Percentiles rank a stretch among this genome's conserved stretches.
Conservation (phyloP, 1,140 invertebrate genomes). For the Linepithema humile region DNA sequence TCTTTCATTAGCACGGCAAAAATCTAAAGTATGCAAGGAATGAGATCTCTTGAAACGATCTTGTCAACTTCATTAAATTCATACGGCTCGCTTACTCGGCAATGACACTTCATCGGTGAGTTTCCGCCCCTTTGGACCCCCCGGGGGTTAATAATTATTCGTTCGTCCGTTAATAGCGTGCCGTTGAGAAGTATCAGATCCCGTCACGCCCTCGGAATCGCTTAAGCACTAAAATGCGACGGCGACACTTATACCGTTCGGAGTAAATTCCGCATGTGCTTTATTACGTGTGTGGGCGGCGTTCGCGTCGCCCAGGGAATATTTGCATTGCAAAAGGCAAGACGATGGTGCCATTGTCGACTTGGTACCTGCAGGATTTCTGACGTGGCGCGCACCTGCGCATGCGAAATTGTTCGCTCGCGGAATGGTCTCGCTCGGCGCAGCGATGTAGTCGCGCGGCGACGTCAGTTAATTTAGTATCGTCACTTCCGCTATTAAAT, state of each 20-base stretch:
- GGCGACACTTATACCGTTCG: slow-evolving; percentile 58
- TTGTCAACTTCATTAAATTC: not conserved
- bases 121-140: not conserved
- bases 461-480: not conserved
- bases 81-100: not conserved
- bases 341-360: slow-evolving; percentile 64
- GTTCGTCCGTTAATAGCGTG: slow-evolving; percentile 37
- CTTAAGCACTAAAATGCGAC: slow-evolving; percentile 70
- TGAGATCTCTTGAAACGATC: not conserved
- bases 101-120: not conserved
- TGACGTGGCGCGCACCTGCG: not conserved
- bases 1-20: not conserved
- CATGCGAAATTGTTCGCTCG: not conserved
- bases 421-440: not conserved
- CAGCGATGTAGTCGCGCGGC: not conserved
- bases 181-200: slow-evolving; percentile 48
- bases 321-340: slow-evolving; percentile 69
- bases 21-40: too few relatives aligned
- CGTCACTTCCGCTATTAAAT: not conserved
- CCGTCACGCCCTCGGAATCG: slow-evolving; percentile 58
- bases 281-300: slow-evolving; percentile 1
- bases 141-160: slow-evolving; percentile 27
- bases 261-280: slow-evolving; percentile 22
- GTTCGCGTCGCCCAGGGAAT: not conserved
- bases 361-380: slow-evolving; percentile 45